Evolutionary conservation across 1,140 invertebrate genomes (phyloP), one percentile per base, ranked within the genome.

Genomic region (Contarinia nasturtii): DNA sequence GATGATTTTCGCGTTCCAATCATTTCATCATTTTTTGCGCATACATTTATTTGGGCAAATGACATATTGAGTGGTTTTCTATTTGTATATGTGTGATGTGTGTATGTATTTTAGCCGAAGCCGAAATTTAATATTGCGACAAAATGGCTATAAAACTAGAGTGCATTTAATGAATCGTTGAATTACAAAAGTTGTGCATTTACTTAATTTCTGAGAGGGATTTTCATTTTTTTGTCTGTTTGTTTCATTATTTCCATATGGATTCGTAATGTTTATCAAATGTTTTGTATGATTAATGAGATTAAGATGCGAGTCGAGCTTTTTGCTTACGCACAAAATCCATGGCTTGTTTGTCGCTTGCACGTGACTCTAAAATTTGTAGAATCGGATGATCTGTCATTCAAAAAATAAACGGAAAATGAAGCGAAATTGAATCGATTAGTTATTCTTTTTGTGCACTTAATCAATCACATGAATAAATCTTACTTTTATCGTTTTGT

Each of bases 261-360:
- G 3, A 5, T 10, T 27, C 4, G 27, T 27, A 27, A 27, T 5
- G 27, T 3, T 27, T 10, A 27, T 27, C 27, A 27, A 27, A 27
- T 27, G 27, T 10, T 27, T 3, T 27, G 27, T 27, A 10, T 27
- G 27, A 27, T 27, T 3, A 27, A 27, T 27, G 27, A 27, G 14
- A 38, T 59, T 53, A 62, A 56, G 50, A 55, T 53, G 36, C 44
- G n/a, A 53, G 20, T 27, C 61, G 53, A 21, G 59, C 55, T 60
- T 77, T 83, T 65, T 87, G 82, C 60, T 86, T 86, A 59, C 83
- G 84, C 14, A 90, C 81, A 70, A 94, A 94, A 51, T 94, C 88
- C 54, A 80, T 71, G 18, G 90, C 89, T 53, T 78, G 65, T 60
- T 85, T 84, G 66, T 95, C 90, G 56, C 80, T 81, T 17, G 74